Base-by-base conservation (phyloP, 2,888 invertebrate species). In the Flexamia atlantica region DNA sequence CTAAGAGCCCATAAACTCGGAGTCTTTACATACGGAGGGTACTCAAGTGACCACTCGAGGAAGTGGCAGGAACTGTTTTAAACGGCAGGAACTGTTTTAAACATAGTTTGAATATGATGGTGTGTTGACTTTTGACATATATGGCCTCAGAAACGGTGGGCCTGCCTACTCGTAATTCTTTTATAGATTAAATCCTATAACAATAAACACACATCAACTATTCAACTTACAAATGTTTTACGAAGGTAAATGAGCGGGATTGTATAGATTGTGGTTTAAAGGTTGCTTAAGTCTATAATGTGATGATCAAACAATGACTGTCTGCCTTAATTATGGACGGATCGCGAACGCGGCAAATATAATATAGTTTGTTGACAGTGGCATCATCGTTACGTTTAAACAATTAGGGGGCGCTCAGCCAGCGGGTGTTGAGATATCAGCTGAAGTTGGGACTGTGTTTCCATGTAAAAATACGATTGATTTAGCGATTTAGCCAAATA, bases 381-480 rank as follows among this genome's bases (percentile, higher is more conserved):
- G 57, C 57, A 57, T 57, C 57, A 23, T 57, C 42, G 46, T 3
- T 30, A 17, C 40, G 40, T 46, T 76, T 57, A 79, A 53, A 79
- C 79, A 79, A 79, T 79, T 79, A 79, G 79, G 36, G 79, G 36
- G 7, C 76, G 42, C 17, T 76, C 25, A 50, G 50, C 76, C 23
- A 46, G 50, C 50, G n/a, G 76, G 76, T 76, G 32, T 57, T 53
- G 79, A 57, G 57, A 79, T 79, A 79, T 32, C 79, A 57, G 53
- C 53, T 14, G 53, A 23, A 46, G 46, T 17, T 12, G 46, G 53
- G 23, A 23, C 53, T 5, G 46, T 9, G 53, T 20, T 23, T 53
- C 53, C n/a, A n/a, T n/a, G n/a, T n/a, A n/a, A n/a, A n/a, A n/a
- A n/a, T n/a, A n/a, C n/a, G n/a, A n/a, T n/a, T n/a, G n/a, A n/a